These are phyloP conservation scores for Boleophthalmus pectinirostris DNA, from an alignment of 2,113 vertebrate species.

Conservation along the genomic window DNA sequence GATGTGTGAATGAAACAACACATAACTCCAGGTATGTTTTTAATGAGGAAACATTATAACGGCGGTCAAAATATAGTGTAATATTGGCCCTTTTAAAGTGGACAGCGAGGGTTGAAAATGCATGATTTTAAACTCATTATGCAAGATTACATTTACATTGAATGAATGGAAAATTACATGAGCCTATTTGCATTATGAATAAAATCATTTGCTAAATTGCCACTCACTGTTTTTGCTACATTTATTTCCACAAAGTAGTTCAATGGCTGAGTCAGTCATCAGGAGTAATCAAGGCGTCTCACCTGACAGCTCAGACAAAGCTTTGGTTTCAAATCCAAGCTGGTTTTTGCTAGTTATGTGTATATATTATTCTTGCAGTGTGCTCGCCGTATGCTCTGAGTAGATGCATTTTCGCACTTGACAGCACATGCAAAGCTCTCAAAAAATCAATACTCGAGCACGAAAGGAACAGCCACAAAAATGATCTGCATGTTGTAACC, in stretches of 20 bases:
- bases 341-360: slow-evolving; percentile 23
- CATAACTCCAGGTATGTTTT: no score
- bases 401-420: slow-evolving; percentile 7
- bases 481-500: slow-evolving; percentile 20
- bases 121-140: no score
- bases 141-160: no score
- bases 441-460: slow-evolving; percentile 38
- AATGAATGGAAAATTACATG: not conserved
- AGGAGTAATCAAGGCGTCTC: slow-evolving; percentile 28
- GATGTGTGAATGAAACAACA: no score
- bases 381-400: not conserved
- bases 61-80: no score
- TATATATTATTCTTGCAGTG: slow-evolving; percentile 21
- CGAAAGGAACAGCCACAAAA: slow-evolving; percentile 11
- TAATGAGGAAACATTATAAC: no score
- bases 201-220: not conserved
- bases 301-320: slow-evolving; percentile 44
- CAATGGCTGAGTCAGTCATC: slow-evolving; percentile 7
- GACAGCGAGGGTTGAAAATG: no score
- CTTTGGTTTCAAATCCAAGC: slow-evolving; percentile 52
- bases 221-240: not conserved
- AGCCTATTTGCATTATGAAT: not conserved
- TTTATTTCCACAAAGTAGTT: not conserved
- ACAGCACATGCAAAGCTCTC: slow-evolving; percentile 17
- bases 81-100: no score